phyloP scores from a whole-genome alignment of 2,888 invertebrate species.

The Anthophora plumipes region DNA sequence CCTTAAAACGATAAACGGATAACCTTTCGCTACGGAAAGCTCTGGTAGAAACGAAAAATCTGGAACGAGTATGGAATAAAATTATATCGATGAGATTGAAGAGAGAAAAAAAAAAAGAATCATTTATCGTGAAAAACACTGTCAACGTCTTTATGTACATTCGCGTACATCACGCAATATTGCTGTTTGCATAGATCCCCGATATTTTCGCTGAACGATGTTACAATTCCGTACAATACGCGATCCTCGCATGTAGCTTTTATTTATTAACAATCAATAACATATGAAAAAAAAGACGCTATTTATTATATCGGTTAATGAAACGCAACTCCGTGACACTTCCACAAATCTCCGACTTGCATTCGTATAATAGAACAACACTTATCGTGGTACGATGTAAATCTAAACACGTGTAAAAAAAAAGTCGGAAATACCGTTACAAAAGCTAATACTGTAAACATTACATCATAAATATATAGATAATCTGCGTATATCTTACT shows the following conservation, averaged over 20 bases:
- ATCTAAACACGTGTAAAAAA: conserved; percentile 41
- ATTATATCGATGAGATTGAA: not conserved
- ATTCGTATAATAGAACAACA: not conserved
- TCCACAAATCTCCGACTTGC: not conserved
- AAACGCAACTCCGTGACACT: conserved; percentile 22
- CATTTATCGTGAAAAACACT: not conserved
- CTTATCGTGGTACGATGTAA: conserved; percentile 32
- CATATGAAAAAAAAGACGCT: conserved; percentile 42
- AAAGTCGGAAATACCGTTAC: conserved; percentile 29
- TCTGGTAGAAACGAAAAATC: conserved; percentile 19
- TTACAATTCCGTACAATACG: conserved; percentile 2
- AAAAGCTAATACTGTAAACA: conserved; percentile 66
- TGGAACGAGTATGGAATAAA: conserved; percentile 1
- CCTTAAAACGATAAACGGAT: conserved; percentile 62
- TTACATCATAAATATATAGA: conserved; percentile 63
- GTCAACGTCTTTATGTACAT: not conserved
- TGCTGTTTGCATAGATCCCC: not conserved
- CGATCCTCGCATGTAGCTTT: conserved; percentile 29
- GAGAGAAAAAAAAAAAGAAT: not conserved
- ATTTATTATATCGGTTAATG: conserved; percentile 32
- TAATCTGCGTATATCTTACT: conserved; percentile 26
- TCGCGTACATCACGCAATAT: not conserved
- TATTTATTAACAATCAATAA: conserved; percentile 65
- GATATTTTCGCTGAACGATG: conserved; percentile 10
- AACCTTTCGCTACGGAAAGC: conserved; percentile 28